These are phyloP conservation scores for Danionella cerebrum DNA, from an alignment of 2,113 vertebrate species.

Conservation along the genomic window DNA sequence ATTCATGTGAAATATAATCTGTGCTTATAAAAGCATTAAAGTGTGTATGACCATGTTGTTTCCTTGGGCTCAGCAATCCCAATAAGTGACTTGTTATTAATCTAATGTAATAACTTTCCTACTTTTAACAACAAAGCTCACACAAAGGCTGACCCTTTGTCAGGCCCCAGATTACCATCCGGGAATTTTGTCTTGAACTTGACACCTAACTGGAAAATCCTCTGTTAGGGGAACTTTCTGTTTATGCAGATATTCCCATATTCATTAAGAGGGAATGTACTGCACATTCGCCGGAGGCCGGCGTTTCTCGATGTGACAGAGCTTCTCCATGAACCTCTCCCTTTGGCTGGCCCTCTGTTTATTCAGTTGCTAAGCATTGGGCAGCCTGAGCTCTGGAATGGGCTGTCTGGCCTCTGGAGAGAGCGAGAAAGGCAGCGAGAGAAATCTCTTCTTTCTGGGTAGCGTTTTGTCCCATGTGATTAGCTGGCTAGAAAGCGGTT, in stretches of 20 bases:
- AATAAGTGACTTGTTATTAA: too few species aligned
- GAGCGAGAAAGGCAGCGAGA: slow-evolving; percentile 13
- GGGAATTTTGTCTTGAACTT: neutral
- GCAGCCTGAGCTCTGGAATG: slow-evolving; percentile 51
- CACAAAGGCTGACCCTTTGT: too few species aligned
- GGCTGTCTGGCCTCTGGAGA: slow-evolving; percentile 31
- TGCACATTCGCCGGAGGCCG: neutral
- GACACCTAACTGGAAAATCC: neutral
- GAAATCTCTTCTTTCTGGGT: neutral
- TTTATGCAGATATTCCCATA: neutral
- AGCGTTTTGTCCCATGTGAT: neutral
- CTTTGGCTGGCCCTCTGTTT: slow-evolving; percentile 51
- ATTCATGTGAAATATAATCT: too few species aligned
- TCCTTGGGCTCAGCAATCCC: too few species aligned
- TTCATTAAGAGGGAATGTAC: neutral
- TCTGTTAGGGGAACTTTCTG: neutral
- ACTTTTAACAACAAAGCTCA: too few species aligned
- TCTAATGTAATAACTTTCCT: too few species aligned
- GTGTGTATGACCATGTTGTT: too few species aligned
- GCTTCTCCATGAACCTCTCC: slow-evolving; percentile 31
- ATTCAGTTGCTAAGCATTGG: slow-evolving; percentile 55
- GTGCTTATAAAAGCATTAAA: too few species aligned
- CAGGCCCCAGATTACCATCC: neutral
- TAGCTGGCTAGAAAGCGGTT: neutral
- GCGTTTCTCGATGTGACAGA: neutral